These are phyloP conservation scores for Cataglyphis hispanica DNA, from an alignment of 1,140 invertebrate species.

Conservation along the genomic window DNA sequence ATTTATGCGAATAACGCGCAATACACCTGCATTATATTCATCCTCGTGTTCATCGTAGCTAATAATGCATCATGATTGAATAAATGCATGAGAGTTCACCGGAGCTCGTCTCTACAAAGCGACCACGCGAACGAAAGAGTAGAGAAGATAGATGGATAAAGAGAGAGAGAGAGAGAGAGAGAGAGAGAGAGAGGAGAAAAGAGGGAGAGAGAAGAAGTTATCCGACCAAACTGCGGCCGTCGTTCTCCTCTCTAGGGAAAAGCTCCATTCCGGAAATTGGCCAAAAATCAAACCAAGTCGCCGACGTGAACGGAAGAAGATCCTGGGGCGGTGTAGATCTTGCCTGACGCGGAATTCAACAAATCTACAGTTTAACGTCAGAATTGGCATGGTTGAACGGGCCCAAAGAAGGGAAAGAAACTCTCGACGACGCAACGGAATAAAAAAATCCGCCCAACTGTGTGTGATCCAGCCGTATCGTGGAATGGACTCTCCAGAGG, in stretches of 20 bases:
- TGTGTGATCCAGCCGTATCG: slow-evolving; percentile 1
- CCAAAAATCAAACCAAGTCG: slow-evolving; percentile 60
- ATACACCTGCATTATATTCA: slow-evolving; percentile 12
- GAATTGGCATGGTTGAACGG: slow-evolving; percentile 43
- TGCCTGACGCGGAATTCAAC: slow-evolving; percentile 46
- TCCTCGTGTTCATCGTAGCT: slow-evolving; percentile 37
- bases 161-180: not conserved
- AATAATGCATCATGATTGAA: slow-evolving; percentile 56
- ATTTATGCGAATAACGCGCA: slow-evolving; percentile 20
- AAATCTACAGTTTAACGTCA: slow-evolving; percentile 62
- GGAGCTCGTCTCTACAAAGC: slow-evolving; percentile 45
- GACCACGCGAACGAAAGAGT: not conserved
- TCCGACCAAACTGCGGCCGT: not conserved
- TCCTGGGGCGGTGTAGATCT: slow-evolving; percentile 40
- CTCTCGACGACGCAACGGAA: slow-evolving; percentile 30
- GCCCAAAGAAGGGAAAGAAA: slow-evolving; percentile 13
- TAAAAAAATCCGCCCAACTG: slow-evolving; percentile 37
- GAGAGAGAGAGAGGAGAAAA: not conserved
- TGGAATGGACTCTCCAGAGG: not conserved
- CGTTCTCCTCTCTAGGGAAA: slow-evolving; percentile 38
- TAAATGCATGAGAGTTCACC: slow-evolving; percentile 56
- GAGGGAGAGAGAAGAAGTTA: slow-evolving; percentile 4
- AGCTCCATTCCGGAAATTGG: slow-evolving; percentile 55
- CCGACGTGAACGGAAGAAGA: slow-evolving; percentile 31
- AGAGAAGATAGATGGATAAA: not conserved